Evolutionary conservation across 1,140 invertebrate species (phyloP).

Genomic region (Camponotus floridanus): DNA sequence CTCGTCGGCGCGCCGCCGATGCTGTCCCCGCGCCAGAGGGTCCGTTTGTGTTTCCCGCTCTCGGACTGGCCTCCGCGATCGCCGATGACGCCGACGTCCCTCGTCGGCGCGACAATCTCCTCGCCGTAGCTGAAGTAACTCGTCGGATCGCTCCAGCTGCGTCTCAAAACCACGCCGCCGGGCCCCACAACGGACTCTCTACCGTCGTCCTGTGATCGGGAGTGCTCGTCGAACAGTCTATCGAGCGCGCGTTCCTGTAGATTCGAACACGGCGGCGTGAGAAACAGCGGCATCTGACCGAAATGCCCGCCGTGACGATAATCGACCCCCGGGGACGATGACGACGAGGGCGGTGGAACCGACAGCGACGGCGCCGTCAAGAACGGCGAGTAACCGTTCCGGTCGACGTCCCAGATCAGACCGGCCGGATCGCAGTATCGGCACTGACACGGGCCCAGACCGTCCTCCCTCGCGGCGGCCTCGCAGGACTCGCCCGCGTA

Average conservation of each 20-base stretch:
- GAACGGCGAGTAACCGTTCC: slow-evolving; percentile 86
- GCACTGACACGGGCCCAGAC: slow-evolving; percentile 90
- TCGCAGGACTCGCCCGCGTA: slow-evolving; percentile 80
- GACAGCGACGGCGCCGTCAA: slow-evolving; percentile 75
- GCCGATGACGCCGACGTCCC: slow-evolving; percentile 87
- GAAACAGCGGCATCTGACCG: slow-evolving; percentile 78
- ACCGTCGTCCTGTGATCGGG: slow-evolving; percentile 76
- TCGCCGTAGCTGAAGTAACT: slow-evolving; percentile 80
- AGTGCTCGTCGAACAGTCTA: slow-evolving; percentile 83
- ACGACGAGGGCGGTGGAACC: neutral
- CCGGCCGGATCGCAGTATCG: slow-evolving; percentile 92
- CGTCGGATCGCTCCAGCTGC: slow-evolving; percentile 89
- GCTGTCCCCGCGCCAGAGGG: slow-evolving; percentile 79
- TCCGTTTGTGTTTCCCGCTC: slow-evolving; percentile 59
- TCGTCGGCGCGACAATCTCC: slow-evolving; percentile 80
- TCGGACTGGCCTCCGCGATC: slow-evolving; percentile 83
- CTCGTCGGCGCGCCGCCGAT: slow-evolving; percentile 51
- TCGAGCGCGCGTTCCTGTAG: slow-evolving; percentile 83
- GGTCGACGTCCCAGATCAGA: slow-evolving; percentile 91
- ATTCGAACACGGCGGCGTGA: slow-evolving; percentile 74
- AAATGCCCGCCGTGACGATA: slow-evolving; percentile 66
- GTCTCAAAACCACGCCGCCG: slow-evolving; percentile 85
- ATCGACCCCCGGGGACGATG: slow-evolving; percentile 62
- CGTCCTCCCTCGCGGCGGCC: slow-evolving; percentile 78
- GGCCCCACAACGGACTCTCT: slow-evolving; percentile 43